Percentiles rank a stretch among this genome's conserved stretches.
These are phyloP conservation scores for Halyomorpha halys DNA, from an alignment of 1,140 invertebrate genomes.

Conservation along the genomic window DNA sequence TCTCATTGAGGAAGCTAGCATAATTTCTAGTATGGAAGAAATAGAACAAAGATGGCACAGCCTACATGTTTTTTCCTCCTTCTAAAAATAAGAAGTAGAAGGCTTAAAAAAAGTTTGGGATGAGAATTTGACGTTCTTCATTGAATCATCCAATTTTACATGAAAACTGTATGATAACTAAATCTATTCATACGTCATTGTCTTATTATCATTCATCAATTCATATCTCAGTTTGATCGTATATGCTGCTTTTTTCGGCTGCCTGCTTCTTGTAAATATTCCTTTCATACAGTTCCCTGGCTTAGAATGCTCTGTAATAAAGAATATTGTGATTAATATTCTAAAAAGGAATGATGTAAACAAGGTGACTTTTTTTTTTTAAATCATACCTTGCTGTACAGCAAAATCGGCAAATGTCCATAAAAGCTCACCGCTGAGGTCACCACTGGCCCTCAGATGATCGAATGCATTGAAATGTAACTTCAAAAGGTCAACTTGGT, in stretches of 20 bases:
- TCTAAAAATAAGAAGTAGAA: too few relatives aligned
- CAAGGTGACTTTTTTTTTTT: background rate
- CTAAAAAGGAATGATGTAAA: background rate
- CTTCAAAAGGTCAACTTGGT: slow-evolving; percentile 46
- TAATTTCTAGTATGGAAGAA: too few relatives aligned
- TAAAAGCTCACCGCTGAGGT: slow-evolving; percentile 55
- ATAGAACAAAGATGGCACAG: too few relatives aligned
- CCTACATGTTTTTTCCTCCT: too few relatives aligned
- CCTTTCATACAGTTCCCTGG: slow-evolving; percentile 54
- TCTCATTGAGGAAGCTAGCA: too few relatives aligned
- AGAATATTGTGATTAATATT: background rate
- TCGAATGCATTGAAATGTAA: slow-evolving; percentile 50
- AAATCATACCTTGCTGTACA: slow-evolving; percentile 43
- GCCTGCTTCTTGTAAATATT: slow-evolving; percentile 49
- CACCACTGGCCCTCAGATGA: slow-evolving; percentile 36
- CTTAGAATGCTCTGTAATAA: slow-evolving; percentile 41
- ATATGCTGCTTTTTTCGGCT: slow-evolving; percentile 50
- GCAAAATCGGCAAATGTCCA: slow-evolving; percentile 66
- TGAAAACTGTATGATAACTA: too few relatives aligned
- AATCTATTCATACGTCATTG: too few relatives aligned
- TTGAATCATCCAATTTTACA: too few relatives aligned
- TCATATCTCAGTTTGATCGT: slow-evolving; percentile 39
- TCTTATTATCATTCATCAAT: too few relatives aligned
- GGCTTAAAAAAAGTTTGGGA: too few relatives aligned
- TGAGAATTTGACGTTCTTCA: too few relatives aligned